A percentile compares a stretch with the other conserved stretches of the same genome.
These are phyloP conservation scores for Lasius fuliginosus DNA, from an alignment of 2,888 invertebrate species.

Conservation along the genomic window DNA sequence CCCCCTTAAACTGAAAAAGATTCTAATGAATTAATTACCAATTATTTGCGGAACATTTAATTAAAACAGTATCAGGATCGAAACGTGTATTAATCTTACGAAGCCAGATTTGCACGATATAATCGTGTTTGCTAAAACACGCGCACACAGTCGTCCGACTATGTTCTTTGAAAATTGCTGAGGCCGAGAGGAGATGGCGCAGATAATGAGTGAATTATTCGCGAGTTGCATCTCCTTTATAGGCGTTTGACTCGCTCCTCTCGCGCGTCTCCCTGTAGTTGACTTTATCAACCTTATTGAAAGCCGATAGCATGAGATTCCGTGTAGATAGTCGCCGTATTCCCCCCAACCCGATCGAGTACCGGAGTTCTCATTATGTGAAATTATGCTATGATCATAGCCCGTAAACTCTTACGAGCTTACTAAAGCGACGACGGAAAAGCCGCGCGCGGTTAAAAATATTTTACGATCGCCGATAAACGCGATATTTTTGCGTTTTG, in stretches of 20 bases:
- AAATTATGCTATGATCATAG: conserved; percentile 74
- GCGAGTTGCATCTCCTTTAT: conserved; percentile 79
- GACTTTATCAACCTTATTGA: conserved; percentile 86
- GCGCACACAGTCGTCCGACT: conserved; percentile 69
- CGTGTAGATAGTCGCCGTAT: conserved; percentile 79
- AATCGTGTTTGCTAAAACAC: conserved; percentile 71
- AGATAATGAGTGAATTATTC: conserved; percentile 86
- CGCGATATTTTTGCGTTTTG: conserved; percentile 65
- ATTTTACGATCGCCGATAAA: conserved; percentile 65
- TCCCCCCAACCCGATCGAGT: conserved; percentile 68
- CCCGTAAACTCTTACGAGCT: conserved; percentile 61
- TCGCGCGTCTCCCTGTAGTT: conserved; percentile 70
- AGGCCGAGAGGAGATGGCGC: conserved; percentile 83
- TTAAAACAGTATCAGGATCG: conserved; percentile 1
- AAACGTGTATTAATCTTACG: conserved; percentile 8
- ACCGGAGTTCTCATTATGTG: conserved; percentile 74
- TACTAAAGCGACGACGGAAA: conserved; percentile 71
- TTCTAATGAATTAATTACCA: background rate
- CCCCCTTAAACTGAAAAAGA: background rate
- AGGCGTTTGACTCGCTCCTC: conserved; percentile 68
- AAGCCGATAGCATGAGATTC: conserved; percentile 83
- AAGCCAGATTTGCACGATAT: conserved; percentile 65
- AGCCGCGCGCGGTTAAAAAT: conserved; percentile 62
- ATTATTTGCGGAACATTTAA: conserved; percentile 12
- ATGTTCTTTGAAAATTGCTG: conserved; percentile 80